Evolutionary conservation across 1,140 invertebrate genomes (phyloP), one percentile per base, ranked within the genome.

Genomic region (Lordiphosa stackelbergi): DNA sequence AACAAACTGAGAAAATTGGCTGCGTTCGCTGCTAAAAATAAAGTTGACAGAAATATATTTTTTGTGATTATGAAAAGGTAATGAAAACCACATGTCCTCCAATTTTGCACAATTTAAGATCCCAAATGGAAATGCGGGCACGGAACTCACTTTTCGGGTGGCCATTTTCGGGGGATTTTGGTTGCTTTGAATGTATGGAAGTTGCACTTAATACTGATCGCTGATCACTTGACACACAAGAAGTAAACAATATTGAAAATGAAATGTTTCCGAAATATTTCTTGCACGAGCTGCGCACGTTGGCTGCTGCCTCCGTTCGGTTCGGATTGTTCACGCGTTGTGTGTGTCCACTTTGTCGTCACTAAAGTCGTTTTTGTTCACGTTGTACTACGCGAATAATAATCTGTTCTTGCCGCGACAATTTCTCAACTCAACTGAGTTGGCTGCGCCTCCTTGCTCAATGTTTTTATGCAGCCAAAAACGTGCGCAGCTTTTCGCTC

Each of bases 41-140:
- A 31, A 83, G 62, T 73, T 77, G 68, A 58, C 77, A 83, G 69
- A 71, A 74, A 31, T 31, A 31, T 31, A 31, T 66, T 81, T 74
- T 45, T 49, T 38, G 68, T 63, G 56, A 66, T 79, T 70, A 63
- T 68, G 77, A 72, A 81, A 73, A 81, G 77, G 77, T 83, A 83
- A 83, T 83, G 73, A 64, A 83, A 73, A 60, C 54, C 77, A 83
- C 60, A 83, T 83, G 77, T 81, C 75, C 75, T 83, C 77, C 68
- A 77, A 59, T 66, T 47, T 68, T 49, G 22, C 28, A 9, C 28
- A 9, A 1, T 16, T 16, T 1, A 16, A 16, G 16, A 16, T 16
- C 16, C 16, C 2, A 16, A 16, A 16, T 36, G 57, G 56, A 66
- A 4, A 38, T 12, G 8, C 36, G 22, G 13, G 16, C 28, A 10